Evolutionary conservation across 1,140 invertebrate genomes (phyloP).

Genomic region (Diabrotica undecimpunctata): DNA sequence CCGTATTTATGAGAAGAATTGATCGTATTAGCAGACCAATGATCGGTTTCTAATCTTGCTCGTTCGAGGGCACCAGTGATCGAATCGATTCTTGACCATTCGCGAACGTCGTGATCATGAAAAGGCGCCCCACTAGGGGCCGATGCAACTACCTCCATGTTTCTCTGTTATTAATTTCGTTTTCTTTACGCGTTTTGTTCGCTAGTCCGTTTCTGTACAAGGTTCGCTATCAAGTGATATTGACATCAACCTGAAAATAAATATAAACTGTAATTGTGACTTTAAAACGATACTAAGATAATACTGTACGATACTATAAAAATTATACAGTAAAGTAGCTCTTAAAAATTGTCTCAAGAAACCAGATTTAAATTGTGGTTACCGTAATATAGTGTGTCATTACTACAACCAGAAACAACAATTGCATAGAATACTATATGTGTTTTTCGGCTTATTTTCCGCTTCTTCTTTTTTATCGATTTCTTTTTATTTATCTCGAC

Average conservation of each 20-base stretch:
- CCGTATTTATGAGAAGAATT: conserved; percentile 52
- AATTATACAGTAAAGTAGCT: too few relatives aligned
- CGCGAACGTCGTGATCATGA: conserved; percentile 52
- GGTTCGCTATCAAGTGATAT: conserved; percentile 36
- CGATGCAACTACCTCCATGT: conserved; percentile 54
- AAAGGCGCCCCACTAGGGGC: conserved; percentile 47
- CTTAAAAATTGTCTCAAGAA: too few relatives aligned
- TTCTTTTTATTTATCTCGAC: too few relatives aligned
- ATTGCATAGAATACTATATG: too few relatives aligned
- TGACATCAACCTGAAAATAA: conserved; percentile 37
- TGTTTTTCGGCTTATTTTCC: too few relatives aligned
- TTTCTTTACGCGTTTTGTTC: conserved; percentile 4
- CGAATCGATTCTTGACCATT: conserved; percentile 54
- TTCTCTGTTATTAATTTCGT: conserved; percentile 9
- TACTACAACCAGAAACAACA: too few relatives aligned
- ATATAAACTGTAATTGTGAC: not conserved
- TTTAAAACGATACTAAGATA: too few relatives aligned
- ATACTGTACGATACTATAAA: too few relatives aligned
- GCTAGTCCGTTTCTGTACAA: conserved; percentile 5
- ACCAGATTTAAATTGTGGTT: too few relatives aligned
- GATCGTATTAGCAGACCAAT: conserved; percentile 51
- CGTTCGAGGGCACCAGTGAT: conserved; percentile 54
- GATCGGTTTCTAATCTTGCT: conserved; percentile 53
- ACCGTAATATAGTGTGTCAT: too few relatives aligned
- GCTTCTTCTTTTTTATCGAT: too few relatives aligned